Base-by-base conservation (phyloP, 2,797 vertebrate genomes). In the Trichosurus vulpecula region DNA sequence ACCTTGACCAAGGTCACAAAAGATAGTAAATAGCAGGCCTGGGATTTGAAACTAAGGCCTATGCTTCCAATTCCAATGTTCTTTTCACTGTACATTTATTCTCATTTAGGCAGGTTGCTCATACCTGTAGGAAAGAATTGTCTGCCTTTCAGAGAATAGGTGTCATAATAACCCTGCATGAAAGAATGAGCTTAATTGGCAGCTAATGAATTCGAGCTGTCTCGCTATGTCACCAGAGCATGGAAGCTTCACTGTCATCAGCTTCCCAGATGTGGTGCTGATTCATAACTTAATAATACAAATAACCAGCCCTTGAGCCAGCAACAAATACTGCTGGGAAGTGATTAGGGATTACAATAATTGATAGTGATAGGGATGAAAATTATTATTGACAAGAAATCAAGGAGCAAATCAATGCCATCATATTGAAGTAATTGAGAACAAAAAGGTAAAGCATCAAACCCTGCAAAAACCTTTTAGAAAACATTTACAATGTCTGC, bases 141-240 rank as follows among this genome's bases (percentile, higher is more conserved):
- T 57, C 97, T 97, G 94, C 95, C 92, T 96, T 90, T 95, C 92
- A 93, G 87, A 96, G 95, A n/a, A n/a, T 95, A 95, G 81, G 52
- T 31, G 54, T 96, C 96, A 96, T 94, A 96, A 58, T 97, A 93
- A 58, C 61, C 91, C 92, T 3, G 58, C 91, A 89, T 54, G 96
- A 97, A 96, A 87, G 93, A 97, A n/a, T 47, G 16, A 41, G 74
- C 97, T 92, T 98, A 97, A 98, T 96, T 97, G 97, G 92, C 95
- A 98, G 96, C 94, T n/a, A 52, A 97, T 95, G 95, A 87, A 0
- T 94, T 96, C 61, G 54, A 0, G 87, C 93, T 94, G 54, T 92
- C 97, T 98, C 95, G 97, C 27, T 90, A 90, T 96, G 95, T 97
- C 97, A 95, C 97, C 97, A 81, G 93, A 97, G 92, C 31, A 52